phyloP scores from a whole-genome alignment of 2,113 vertebrate genomes.

The Tychaedon coryphoeus region DNA sequence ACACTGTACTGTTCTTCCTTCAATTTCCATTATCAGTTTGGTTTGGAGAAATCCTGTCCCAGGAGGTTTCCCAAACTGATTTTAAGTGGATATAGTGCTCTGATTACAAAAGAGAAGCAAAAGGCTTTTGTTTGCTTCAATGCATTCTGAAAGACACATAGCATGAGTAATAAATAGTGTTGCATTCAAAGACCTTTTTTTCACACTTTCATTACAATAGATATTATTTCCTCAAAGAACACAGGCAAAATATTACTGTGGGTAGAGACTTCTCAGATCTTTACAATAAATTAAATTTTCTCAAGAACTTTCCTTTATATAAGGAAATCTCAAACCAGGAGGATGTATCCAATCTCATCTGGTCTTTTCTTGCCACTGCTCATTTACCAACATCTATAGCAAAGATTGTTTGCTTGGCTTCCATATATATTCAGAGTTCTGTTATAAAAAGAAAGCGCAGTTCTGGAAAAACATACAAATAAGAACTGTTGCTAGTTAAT shows the following conservation, averaged over 20 bases:
- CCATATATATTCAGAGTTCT: background rate
- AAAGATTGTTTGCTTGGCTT: background rate
- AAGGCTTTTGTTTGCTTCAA: too few species aligned
- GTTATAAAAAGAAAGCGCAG: background rate
- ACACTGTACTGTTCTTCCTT: background rate
- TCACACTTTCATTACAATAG: background rate
- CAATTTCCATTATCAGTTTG: constrained; percentile 2
- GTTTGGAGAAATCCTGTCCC: background rate
- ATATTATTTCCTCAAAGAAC: background rate
- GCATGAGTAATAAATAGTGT: background rate
- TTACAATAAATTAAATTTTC: background rate
- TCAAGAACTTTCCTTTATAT: background rate
- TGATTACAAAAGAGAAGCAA: background rate
- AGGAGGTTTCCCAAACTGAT: background rate
- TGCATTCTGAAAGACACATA: background rate
- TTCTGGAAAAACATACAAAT: background rate
- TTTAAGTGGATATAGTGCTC: background rate
- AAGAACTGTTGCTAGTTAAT: background rate
- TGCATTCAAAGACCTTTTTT: background rate
- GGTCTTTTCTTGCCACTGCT: background rate
- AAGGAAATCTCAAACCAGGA: background rate
- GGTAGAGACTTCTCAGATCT: background rate
- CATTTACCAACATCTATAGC: background rate
- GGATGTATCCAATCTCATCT: background rate
- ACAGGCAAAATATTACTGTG: background rate